Percentiles rank a stretch among this genome's conserved stretches.
phyloP scores from a whole-genome alignment of 1,140 invertebrate genomes.

The Ptiloglossa arizonensis region DNA sequence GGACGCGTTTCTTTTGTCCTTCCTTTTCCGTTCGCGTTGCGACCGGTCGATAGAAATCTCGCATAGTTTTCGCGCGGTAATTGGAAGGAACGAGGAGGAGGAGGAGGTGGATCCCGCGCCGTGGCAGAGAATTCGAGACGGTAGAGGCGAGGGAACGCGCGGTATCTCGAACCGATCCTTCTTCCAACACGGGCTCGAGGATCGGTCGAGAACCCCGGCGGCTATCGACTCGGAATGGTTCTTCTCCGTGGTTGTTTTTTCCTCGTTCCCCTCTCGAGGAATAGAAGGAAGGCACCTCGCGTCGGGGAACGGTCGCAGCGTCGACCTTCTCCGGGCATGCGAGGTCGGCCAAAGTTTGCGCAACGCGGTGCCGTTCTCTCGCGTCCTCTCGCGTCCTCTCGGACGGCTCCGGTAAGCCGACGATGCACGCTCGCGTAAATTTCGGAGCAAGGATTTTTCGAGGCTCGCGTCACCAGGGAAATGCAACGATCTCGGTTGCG shows the following conservation, averaged over 20 bases:
- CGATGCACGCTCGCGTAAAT: conserved; percentile 24
- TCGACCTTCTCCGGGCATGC: conserved; percentile 7
- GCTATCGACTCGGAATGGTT: too few species aligned
- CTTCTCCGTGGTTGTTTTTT: background rate
- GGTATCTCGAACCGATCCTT: too few species aligned
- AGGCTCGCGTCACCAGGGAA: background rate
- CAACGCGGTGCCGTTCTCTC: conserved; percentile 19
- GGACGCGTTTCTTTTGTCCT: too few species aligned
- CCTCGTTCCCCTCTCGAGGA: background rate
- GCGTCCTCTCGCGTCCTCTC: background rate
- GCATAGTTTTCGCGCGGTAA: too few species aligned
- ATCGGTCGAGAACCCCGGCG: too few species aligned
- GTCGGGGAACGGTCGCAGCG: background rate
- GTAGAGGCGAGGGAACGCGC: too few species aligned
- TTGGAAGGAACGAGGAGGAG: too few species aligned
- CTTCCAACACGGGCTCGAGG: too few species aligned
- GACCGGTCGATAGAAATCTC: too few species aligned
- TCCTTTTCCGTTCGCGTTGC: too few species aligned
- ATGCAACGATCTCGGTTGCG: background rate
- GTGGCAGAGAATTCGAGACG: too few species aligned
- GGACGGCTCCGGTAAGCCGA: conserved; percentile 26
- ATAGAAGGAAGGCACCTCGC: background rate
- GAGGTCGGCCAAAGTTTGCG: conserved; percentile 33
- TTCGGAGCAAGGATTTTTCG: conserved; percentile 28
- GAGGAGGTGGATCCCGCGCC: too few species aligned